Percentiles rank a stretch among this genome's conserved stretches.
phyloP scores from a whole-genome alignment of 2,113 vertebrate species.

The Coracopsis vasa region DNA sequence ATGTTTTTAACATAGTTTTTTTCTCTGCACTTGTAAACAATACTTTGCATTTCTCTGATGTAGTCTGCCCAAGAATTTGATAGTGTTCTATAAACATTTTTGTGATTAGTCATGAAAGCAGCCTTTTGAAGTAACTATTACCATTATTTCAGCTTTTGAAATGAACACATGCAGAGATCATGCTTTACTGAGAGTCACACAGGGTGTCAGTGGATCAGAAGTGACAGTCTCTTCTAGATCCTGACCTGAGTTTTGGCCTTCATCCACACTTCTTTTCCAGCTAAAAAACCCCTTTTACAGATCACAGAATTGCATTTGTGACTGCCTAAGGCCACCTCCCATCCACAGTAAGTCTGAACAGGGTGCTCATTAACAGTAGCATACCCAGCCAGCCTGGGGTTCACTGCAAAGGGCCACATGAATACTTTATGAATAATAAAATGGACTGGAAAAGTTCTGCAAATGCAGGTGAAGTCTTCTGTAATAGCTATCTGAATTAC shows the following conservation, averaged over 20 bases:
- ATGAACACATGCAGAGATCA: not conserved
- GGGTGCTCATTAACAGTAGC: not conserved
- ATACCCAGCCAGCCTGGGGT: not conserved
- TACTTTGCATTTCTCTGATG: not conserved
- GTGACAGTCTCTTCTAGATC: not conserved
- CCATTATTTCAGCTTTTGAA: constrained; percentile 20
- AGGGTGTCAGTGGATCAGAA: not conserved
- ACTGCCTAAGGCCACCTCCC: not conserved
- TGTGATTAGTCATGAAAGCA: not conserved
- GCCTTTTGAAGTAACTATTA: constrained; percentile 4
- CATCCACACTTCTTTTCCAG: not conserved
- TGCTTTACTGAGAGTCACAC: not conserved
- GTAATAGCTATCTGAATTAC: not conserved
- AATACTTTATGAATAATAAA: constrained; percentile 29
- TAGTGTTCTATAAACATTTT: not conserved
- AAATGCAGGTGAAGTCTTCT: not conserved
- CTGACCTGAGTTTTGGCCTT: constrained; percentile 5
- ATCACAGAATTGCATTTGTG: not conserved
- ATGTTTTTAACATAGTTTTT: not conserved
- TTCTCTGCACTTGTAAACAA: not conserved
- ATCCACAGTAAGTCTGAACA: not conserved
- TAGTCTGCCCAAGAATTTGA: not conserved
- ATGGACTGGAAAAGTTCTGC: not conserved
- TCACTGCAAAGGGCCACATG: not conserved
- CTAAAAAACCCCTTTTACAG: not conserved